Evolutionary conservation across 1,140 invertebrate genomes (phyloP).

Genomic region (Drosophila asahinai): DNA sequence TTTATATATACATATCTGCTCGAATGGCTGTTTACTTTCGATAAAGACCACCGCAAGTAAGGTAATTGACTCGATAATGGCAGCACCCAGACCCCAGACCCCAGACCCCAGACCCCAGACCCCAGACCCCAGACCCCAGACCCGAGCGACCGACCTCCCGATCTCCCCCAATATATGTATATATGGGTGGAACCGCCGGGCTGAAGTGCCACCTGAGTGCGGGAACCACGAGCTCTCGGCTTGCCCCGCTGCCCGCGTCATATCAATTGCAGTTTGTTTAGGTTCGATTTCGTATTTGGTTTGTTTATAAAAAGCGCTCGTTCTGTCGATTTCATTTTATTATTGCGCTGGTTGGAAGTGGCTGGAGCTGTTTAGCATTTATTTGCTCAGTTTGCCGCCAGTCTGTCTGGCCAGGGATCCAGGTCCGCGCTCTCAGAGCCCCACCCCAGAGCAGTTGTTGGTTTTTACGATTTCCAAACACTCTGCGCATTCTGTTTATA

Average conservation of each 20-base stretch:
- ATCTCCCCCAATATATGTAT: slow-evolving; percentile 21
- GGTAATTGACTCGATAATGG: slow-evolving; percentile 72
- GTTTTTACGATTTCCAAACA: slow-evolving; percentile 72
- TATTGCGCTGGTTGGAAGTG: slow-evolving; percentile 53
- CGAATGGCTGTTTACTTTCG: slow-evolving; percentile 69
- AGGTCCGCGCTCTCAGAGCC: slow-evolving; percentile 6
- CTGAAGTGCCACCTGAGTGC: slow-evolving; percentile 68
- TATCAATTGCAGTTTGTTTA: slow-evolving; percentile 76
- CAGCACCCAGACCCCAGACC: slow-evolving; percentile 4
- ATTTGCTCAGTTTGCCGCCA: slow-evolving; percentile 75
- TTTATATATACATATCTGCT: slow-evolving; percentile 6
- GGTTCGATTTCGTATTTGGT: slow-evolving; percentile 72
- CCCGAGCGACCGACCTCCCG: slow-evolving; percentile 1
- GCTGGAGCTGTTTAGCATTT: slow-evolving; percentile 67
- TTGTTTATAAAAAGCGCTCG: slow-evolving; percentile 66
- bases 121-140: slow-evolving; percentile 13
- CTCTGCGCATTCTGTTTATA: slow-evolving; percentile 52
- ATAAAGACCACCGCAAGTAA: slow-evolving; percentile 63
- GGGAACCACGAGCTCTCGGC: slow-evolving; percentile 1
- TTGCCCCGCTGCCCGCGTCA: background rate
- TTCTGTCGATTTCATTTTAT: slow-evolving; percentile 68
- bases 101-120: slow-evolving; percentile 17
- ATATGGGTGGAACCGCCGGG: slow-evolving; percentile 8
- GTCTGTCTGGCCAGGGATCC: slow-evolving; percentile 62
- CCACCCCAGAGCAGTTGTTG: slow-evolving; percentile 27